A percentile compares a stretch with the other conserved stretches of the same genome.
Evolutionary conservation across 2,113 vertebrate genomes (phyloP).

Genomic region (Alligator sinensis): DNA sequence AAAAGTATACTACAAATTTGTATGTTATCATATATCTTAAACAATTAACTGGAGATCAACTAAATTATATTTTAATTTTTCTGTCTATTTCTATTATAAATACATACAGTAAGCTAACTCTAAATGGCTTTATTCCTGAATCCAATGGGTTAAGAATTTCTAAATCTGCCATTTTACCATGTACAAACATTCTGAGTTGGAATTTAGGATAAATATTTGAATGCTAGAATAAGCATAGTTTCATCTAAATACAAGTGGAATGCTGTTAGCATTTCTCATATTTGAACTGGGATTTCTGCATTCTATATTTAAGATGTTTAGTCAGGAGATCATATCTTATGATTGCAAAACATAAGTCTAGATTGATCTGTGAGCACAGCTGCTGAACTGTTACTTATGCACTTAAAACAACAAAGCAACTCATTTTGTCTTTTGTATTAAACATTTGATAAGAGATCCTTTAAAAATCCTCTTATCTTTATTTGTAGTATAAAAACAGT

Average conservation of each 20-base stretch:
- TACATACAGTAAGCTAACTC: background rate
- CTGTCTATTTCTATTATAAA: background rate
- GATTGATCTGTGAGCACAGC: slow-evolving; percentile 71
- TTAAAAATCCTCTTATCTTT: slow-evolving; percentile 51
- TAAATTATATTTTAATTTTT: background rate
- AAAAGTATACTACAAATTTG: background rate
- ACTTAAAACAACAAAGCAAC: slow-evolving; percentile 66
- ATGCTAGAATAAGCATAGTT: slow-evolving; percentile 65
- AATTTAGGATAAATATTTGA: slow-evolving; percentile 77
- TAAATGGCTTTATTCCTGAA: background rate
- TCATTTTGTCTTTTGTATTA: slow-evolving; percentile 68
- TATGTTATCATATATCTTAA: background rate
- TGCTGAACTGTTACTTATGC: slow-evolving; percentile 31
- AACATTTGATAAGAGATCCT: slow-evolving; percentile 64
- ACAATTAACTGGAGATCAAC: background rate
- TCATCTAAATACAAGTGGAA: slow-evolving; percentile 68
- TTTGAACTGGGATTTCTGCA: slow-evolving; percentile 58
- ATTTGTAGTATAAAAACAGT: slow-evolving; percentile 44
- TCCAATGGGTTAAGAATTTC: slow-evolving; percentile 15
- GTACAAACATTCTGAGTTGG: slow-evolving; percentile 53
- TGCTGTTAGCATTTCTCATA: slow-evolving; percentile 73
- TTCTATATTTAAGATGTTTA: slow-evolving; percentile 73
- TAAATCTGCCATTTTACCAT: slow-evolving; percentile 7
- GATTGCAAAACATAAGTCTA: slow-evolving; percentile 61
- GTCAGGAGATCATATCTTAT: slow-evolving; percentile 37